These are phyloP conservation scores for Cheilosia vernalis DNA, from an alignment of 2,888 invertebrate species.

Conservation along the genomic window DNA sequence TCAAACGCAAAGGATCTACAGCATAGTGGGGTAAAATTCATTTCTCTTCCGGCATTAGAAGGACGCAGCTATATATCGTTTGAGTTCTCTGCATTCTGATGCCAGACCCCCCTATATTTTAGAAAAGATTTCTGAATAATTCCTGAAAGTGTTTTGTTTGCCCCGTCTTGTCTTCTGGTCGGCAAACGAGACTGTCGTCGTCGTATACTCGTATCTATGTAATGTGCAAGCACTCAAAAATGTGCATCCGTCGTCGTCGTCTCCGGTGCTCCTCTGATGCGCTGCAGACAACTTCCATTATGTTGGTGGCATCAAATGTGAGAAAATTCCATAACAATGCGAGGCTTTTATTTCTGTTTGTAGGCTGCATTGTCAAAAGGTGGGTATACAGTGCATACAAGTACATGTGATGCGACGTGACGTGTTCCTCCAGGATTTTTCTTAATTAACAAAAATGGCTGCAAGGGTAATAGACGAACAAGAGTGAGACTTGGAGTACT, in stretches of 20 bases:
- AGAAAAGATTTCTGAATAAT: conserved; percentile 64
- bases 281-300: conserved; percentile 41
- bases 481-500: conserved; percentile 69
- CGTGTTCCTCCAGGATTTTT: conserved; percentile 71
- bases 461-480: conserved; percentile 74
- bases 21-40: conserved; percentile 41
- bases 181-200: conserved; percentile 59
- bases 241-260: conserved; percentile 26
- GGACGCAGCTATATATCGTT: conserved; percentile 25
- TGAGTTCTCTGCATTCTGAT: conserved; percentile 3
- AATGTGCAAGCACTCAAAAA: conserved; percentile 37
- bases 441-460: conserved; percentile 75
- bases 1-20: conserved; percentile 46
- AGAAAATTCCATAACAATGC: conserved; percentile 73
- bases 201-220: conserved; percentile 5
- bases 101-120: conserved; percentile 21
- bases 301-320: conserved; percentile 54
- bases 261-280: conserved; percentile 44
- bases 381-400: background rate
- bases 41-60: conserved; percentile 71
- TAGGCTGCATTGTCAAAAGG: conserved; percentile 42
- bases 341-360: conserved; percentile 57
- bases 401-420: conserved; percentile 12
- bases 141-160: conserved; percentile 72
- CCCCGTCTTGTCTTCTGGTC: conserved; percentile 70